phyloP scores from a whole-genome alignment of 2,797 vertebrate genomes.

The Oreochromis grahami region DNA sequence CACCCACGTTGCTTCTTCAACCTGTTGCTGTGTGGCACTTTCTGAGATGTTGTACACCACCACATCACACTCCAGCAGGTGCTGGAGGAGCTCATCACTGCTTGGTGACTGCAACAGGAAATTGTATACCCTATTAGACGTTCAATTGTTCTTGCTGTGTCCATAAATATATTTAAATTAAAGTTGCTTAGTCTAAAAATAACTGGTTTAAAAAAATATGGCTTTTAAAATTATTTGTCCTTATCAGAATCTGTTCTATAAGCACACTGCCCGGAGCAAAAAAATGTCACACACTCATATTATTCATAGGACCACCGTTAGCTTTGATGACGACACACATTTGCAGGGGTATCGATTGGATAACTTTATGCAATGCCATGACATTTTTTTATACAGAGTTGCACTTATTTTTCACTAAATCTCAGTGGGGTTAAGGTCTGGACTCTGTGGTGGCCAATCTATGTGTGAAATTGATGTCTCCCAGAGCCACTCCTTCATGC shows the following conservation, averaged over 20 bases:
- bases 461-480: not conserved
- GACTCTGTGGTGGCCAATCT: not conserved
- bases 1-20: conserved; percentile 88
- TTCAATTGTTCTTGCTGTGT: not conserved
- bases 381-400: not conserved
- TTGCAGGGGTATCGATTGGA: not conserved
- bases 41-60: conserved; percentile 92
- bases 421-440: not conserved
- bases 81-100: conserved; percentile 71
- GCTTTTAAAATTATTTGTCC: not conserved
- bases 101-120: conserved; percentile 68
- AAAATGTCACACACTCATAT: not conserved
- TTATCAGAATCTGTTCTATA: not conserved
- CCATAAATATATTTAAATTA: not conserved
- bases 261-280: not conserved
- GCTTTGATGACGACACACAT: not conserved
- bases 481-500: not conserved
- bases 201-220: not conserved
- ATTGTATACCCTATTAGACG: not conserved
- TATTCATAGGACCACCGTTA: not conserved
- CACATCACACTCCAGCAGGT: conserved; percentile 84
- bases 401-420: not conserved
- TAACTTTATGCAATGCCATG: not conserved
- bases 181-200: not conserved
- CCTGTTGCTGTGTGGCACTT: conserved; percentile 51